Evolutionary conservation across 2,888 invertebrate genomes (phyloP).

Genomic region (Drosophila nr. perissopoda): DNA sequence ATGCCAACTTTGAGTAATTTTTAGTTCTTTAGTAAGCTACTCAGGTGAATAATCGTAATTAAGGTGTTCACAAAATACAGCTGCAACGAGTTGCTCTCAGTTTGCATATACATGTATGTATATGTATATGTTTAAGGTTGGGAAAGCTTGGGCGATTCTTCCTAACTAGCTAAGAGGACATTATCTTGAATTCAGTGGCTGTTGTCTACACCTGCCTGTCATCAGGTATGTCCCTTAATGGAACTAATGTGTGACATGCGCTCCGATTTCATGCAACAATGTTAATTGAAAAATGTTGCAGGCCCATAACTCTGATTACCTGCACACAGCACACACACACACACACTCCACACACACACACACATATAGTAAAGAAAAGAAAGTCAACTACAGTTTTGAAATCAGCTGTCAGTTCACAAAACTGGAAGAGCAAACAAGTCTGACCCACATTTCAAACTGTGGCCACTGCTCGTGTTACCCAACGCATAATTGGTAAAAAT

Average conservation of each 20-base stretch:
- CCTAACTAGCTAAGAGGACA: conserved; percentile 25
- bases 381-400: conserved; percentile 32
- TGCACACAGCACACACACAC: background rate
- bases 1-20: conserved; percentile 50
- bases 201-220: conserved; percentile 3
- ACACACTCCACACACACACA: background rate
- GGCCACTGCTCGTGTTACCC: conserved; percentile 10
- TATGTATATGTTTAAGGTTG: conserved; percentile 1
- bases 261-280: conserved; percentile 29
- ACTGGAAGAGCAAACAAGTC: conserved; percentile 31
- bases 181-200: conserved; percentile 12
- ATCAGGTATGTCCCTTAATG: conserved; percentile 31
- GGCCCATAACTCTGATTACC: conserved; percentile 29
- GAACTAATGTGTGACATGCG: conserved; percentile 22
- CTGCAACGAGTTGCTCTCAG: conserved; percentile 20
- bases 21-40: conserved; percentile 36
- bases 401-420: conserved; percentile 28
- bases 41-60: conserved; percentile 74
- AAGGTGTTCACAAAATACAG: conserved; percentile 52
- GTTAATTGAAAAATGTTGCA: conserved; percentile 44
- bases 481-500: conserved; percentile 56
- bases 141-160: conserved; percentile 21
- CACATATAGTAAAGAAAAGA: background rate
- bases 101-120: conserved; percentile 2
- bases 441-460: conserved; percentile 55